Percentiles rank a stretch among this genome's conserved stretches.
These are phyloP conservation scores for Asarcornis scutulata DNA, from an alignment of 2,113 vertebrate genomes.

Conservation along the genomic window DNA sequence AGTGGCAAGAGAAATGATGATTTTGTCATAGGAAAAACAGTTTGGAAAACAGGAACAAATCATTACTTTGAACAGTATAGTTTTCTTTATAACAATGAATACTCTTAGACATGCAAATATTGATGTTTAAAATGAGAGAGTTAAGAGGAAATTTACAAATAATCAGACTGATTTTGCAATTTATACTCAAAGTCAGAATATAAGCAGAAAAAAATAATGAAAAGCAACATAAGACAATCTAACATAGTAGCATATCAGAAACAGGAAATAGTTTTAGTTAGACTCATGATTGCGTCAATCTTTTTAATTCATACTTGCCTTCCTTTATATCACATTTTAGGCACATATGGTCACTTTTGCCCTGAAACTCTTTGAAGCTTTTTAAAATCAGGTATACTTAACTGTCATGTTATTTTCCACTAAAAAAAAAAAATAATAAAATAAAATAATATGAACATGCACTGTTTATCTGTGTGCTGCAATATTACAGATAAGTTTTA, in stretches of 20 bases:
- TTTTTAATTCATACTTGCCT: background rate
- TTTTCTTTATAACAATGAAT: background rate
- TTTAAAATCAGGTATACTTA: background rate
- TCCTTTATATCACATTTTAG: background rate
- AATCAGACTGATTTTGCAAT: background rate
- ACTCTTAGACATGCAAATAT: background rate
- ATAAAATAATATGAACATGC: background rate
- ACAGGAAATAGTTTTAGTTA: background rate
- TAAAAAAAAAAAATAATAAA: background rate
- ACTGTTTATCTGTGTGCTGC: background rate
- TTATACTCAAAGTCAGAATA: background rate
- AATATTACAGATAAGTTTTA: background rate
- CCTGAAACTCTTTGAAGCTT: background rate
- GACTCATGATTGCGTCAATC: background rate
- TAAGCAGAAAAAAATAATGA: background rate
- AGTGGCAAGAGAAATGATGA: background rate
- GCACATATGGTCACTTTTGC: accelerated
- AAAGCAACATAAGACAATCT: background rate
- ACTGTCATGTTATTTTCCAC: background rate
- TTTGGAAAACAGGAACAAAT: conserved; percentile 31
- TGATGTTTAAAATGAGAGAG: background rate
- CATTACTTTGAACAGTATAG: conserved; percentile 10
- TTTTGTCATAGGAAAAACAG: conserved; percentile 41
- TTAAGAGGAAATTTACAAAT: background rate
- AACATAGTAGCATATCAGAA: background rate